phyloP scores from a whole-genome alignment of 2,113 vertebrate species.

The Archilochus colubris region DNA sequence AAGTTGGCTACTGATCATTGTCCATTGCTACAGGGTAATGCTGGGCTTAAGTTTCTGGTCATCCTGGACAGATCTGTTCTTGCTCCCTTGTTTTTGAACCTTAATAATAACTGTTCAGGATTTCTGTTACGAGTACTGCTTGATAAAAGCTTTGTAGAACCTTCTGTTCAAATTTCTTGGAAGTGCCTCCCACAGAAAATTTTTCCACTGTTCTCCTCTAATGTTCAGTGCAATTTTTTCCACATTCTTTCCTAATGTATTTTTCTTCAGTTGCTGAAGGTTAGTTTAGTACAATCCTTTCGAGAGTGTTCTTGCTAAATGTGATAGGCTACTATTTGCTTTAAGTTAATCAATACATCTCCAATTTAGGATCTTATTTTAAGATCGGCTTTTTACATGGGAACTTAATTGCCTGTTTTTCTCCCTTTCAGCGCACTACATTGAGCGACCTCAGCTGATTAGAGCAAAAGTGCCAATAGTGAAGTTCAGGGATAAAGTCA shows the following conservation, averaged over 20 bases:
- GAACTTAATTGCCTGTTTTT: not conserved
- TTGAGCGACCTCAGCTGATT: constrained; percentile 91
- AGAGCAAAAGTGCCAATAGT: constrained; percentile 97
- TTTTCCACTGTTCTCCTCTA: not conserved
- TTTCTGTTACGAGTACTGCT: not conserved
- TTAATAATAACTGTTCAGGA: not conserved
- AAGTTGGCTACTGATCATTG: not conserved
- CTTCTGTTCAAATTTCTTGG: not conserved
- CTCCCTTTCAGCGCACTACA: constrained; percentile 77
- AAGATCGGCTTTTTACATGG: not conserved
- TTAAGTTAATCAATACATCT: not conserved
- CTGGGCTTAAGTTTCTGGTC: not conserved
- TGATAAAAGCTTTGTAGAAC: not conserved
- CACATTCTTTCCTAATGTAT: not conserved
- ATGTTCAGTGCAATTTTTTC: not conserved
- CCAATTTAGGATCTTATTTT: not conserved
- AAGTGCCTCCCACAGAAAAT: not conserved
- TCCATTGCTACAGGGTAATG: not conserved
- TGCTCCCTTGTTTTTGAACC: not conserved
- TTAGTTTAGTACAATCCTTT: not conserved
- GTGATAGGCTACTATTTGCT: not conserved
- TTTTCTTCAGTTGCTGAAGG: not conserved
- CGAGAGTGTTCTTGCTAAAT: not conserved
- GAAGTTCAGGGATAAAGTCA: constrained; percentile 93
- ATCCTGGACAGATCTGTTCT: not conserved